Base-by-base conservation (phyloP, 1,140 invertebrate genomes). In the Ruditapes philippinarum region DNA sequence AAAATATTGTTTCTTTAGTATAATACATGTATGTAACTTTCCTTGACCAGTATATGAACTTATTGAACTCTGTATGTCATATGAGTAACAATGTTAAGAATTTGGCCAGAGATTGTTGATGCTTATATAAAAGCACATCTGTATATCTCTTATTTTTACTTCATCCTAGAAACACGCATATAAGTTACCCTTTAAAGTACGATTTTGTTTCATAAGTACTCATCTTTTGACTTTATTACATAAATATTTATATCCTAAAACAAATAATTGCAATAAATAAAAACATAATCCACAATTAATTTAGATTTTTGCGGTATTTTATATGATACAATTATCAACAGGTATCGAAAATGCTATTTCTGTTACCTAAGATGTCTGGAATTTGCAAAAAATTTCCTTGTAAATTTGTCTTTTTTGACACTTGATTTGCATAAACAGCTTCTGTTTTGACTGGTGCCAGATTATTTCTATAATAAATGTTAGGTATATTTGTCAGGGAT, bases 351-450 rank as follows among this genome's bases (percentile, higher is more conserved):
- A 28, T 62, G 19, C 5, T 62, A n/a, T 62, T 62, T 62, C 28
- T 62, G 57, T 62, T 62, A 28, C 57, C n/a, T 62, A 28, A 62
- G 2, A 62, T 28, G 28, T 25, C n/a, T 62, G 28, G n/a, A 62
- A 28, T 28, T 28, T 9, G 28, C 57, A 19, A 22, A 57, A 57
- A 22, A 14, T 57, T n/a, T 57, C 51, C 51, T n/a, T 57, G 57
- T 62, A 62, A 62, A 62, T 62, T 62, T 62, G 57, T 62, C 57
- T 62, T 62, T 62, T 62, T 62, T 62, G 57, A 62, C 57, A 28
- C 57, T 25, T 28, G 57, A 62, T 62, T 62, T 62, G 57, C 57
- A 62, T 62, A 62, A 62, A 62, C 57, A 62, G 19, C 25, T 62
- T 62, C 57, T 62, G 28, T 62, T 62, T 62, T 62, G 57, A 62